Conservation (phyloP, 2,797 vertebrate species). For the Gobionotothen gibberifrons region DNA sequence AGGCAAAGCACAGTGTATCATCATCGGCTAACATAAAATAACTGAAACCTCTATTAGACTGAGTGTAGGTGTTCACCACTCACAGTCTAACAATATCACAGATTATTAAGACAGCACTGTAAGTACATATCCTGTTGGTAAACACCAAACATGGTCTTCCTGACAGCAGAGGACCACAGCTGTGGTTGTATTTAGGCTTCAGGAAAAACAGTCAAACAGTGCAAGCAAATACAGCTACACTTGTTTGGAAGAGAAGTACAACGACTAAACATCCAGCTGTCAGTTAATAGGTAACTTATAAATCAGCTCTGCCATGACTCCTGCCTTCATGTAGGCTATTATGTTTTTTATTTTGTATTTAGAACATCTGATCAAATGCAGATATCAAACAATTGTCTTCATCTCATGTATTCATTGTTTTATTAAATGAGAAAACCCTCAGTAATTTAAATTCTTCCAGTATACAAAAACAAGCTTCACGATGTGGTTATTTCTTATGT, state of each 20-base stretch:
- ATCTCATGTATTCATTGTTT: too few species aligned
- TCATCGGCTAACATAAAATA: conserved; percentile 39
- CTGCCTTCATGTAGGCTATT: not conserved
- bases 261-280: not conserved
- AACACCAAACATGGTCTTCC: conserved; percentile 46
- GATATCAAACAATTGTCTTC: too few species aligned
- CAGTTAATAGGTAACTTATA: conserved; percentile 2
- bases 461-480: too few species aligned
- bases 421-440: too few species aligned
- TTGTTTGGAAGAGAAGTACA: conserved; percentile 22
- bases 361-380: too few species aligned
- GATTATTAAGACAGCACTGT: conserved; percentile 35
- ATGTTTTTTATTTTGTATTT: too few species aligned
- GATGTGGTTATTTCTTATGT: too few species aligned
- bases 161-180: conserved; percentile 46
- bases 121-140: conserved; percentile 56
- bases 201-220: conserved; percentile 36
- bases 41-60: conserved; percentile 48
- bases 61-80: conserved; percentile 52
- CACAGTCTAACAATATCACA: conserved; percentile 30
- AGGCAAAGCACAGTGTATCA: conserved; percentile 30
- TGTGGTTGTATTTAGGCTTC: conserved; percentile 42
- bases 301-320: not conserved
- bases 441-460: too few species aligned
- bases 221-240: conserved; percentile 3